A percentile compares a stretch with the other conserved stretches of the same genome.
Conservation (phyloP, 2,797 vertebrate genomes). For the Dicrostonyx torquatus region DNA sequence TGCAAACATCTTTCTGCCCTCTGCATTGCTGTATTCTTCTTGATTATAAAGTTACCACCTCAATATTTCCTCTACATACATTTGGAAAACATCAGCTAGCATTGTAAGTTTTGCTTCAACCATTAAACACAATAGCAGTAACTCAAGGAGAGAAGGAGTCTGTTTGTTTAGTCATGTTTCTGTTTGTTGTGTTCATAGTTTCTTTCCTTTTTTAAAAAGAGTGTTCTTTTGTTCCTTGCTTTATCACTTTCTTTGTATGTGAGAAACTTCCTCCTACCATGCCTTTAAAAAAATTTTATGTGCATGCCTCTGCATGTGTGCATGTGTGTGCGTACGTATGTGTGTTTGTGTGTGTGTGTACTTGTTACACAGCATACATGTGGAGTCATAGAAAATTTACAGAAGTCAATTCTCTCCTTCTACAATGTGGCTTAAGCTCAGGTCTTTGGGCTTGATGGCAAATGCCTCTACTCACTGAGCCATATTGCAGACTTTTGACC, state of each 20-base stretch:
- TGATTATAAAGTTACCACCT: neutral
- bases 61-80: neutral
- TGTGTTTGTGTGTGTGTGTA: neutral
- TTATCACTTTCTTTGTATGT: neutral
- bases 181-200: neutral
- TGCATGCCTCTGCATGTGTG: neutral
- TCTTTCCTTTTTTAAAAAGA: neutral
- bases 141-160: neutral
- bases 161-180: neutral
- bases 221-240: neutral
- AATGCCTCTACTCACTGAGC: neutral
- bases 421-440: neutral
- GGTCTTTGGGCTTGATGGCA: neutral
- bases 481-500: neutral
- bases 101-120: neutral
- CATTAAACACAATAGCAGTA: neutral
- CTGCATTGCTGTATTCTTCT: neutral
- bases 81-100: neutral
- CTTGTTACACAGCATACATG: neutral
- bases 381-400: neutral
- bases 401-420: neutral
- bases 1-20: neutral
- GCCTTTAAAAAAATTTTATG: neutral
- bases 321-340: neutral
- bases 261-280: neutral